Conservation (phyloP, 2,797 vertebrate genomes). For the Pitangus sulphuratus region DNA sequence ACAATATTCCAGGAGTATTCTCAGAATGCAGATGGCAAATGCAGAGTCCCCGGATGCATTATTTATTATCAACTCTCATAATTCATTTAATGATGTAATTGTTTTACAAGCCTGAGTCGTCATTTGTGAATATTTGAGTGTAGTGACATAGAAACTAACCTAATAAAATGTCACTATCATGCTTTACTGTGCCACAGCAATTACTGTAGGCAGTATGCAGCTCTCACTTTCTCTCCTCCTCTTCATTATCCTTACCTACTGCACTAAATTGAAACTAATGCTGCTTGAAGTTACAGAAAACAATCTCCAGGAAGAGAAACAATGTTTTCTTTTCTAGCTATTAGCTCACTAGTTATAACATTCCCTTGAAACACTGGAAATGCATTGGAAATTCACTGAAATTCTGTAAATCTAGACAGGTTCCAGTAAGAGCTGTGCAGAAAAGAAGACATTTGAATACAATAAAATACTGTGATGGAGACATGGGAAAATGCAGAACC, state of each 20-base stretch:
- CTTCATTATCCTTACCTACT: not conserved
- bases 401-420: not conserved
- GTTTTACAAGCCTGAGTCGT: not conserved
- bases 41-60: not conserved
- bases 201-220: not conserved
- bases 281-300: not conserved
- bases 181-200: not conserved
- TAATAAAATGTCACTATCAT: not conserved
- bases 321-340: not conserved
- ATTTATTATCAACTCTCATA: conserved; percentile 16
- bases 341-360: not conserved
- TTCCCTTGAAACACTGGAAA: not conserved
- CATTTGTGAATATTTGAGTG: conserved; percentile 10
- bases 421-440: not conserved
- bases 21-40: not conserved
- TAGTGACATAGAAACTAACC: conserved; percentile 2
- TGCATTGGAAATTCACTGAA: not conserved
- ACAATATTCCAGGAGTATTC: not conserved
- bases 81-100: conserved; percentile 40
- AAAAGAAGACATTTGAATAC: not conserved
- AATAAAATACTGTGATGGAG: not conserved
- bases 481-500: not conserved
- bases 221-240: not conserved
- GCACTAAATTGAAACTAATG: not conserved
- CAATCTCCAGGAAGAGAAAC: not conserved